These are phyloP conservation scores for Pedionomus torquatus DNA, from an alignment of 2,113 vertebrate genomes.

Conservation along the genomic window DNA sequence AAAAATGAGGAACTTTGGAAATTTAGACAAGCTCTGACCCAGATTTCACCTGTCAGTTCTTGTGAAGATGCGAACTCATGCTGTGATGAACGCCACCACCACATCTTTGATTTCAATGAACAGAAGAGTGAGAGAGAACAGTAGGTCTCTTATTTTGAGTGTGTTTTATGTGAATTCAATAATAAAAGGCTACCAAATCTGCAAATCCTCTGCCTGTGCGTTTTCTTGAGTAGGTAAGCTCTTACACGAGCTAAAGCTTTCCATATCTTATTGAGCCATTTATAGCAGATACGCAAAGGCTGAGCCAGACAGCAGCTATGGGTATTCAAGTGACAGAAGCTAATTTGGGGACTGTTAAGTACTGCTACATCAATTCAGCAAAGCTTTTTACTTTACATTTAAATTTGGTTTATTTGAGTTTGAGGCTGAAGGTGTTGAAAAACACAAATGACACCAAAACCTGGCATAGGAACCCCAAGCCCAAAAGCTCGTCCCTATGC, in stretches of 20 bases:
- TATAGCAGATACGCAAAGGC: accelerated
- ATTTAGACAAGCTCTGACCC: neutral
- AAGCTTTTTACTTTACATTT: neutral
- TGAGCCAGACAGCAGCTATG: neutral
- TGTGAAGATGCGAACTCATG: accelerated
- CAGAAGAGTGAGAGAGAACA: neutral
- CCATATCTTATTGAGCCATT: neutral
- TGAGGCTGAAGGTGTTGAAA: neutral
- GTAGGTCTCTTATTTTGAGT: accelerated
- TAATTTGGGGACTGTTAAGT: neutral
- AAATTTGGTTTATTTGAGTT: neutral
- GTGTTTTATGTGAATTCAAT: neutral
- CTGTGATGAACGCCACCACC: neutral
- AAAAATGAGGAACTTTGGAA: neutral
- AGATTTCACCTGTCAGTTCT: neutral
- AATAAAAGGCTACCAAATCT: neutral
- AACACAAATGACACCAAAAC: neutral
- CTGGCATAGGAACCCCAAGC: neutral
- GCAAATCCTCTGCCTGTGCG: neutral
- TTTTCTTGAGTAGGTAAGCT: neutral
- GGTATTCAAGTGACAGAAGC: neutral
- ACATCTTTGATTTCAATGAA: neutral
- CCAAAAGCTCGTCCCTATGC: neutral
- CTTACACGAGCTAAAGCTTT: neutral
- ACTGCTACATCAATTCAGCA: neutral